Base-by-base conservation (phyloP, 2,113 vertebrate species). In the Chrysochloris asiatica region DNA sequence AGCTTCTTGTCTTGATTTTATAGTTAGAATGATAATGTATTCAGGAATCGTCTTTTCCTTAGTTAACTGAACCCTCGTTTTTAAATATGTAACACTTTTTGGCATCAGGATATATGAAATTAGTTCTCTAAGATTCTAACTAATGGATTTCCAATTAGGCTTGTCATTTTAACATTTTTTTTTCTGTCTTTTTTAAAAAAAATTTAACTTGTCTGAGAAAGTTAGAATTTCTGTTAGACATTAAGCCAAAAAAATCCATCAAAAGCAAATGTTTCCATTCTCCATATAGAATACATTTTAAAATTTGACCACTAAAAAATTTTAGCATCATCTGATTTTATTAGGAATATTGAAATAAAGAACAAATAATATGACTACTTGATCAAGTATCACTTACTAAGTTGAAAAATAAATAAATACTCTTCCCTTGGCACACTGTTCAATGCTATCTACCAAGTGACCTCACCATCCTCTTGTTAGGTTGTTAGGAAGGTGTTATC, bases 101-200 rank as follows among this genome's bases (percentile, higher is more conserved):
- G 33, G 45, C 59, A 69, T 47, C 24, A 84, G 43, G 11, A 71
- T 52, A 80, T 69, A 85, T 94, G 24, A 85, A 78, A 92, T 36
- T 82, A 96, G 52, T 26, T 63, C 94, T 94, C 24, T 38, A 84
- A 43, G 26, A 91, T 76, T 84, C 84, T 50, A 89, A 43, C 80
- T 89, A 93, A 72, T 47, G 50, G 41, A 90, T 90, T 86, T 56
- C 67, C 56, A 17, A 88, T 75, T 95, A 75, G 90, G 10, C 80
- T 67, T 43, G 76, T 54, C 13, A 6, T 88, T 90, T 94, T 69
- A 19, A 45, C 4, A 36, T 4, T 89, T 38, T 79, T 92, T 48
- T 81, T 54, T 16, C 79, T 4, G 50, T 77, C 75, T 76, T 94
- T 79, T 96, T 96, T 92, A 81, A 92, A 91, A n/a, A 79, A 92